These are phyloP conservation scores for Mylabris phalerata DNA, from an alignment of 1,140 invertebrate genomes.

Conservation along the genomic window DNA sequence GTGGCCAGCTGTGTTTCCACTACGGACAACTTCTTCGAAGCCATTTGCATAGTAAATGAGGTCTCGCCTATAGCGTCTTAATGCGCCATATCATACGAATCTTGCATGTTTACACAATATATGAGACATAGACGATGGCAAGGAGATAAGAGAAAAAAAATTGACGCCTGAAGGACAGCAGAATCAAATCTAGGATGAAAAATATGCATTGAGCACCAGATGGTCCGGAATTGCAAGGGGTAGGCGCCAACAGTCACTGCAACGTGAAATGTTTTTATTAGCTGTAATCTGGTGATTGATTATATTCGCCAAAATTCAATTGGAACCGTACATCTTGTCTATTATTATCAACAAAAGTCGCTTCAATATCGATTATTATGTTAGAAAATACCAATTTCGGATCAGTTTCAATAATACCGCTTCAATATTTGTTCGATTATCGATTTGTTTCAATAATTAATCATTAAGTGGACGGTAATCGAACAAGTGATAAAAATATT, in stretches of 20 bases:
- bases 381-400: no score
- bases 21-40: conserved; percentile 28
- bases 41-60: conserved; percentile 35
- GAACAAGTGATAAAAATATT: no score
- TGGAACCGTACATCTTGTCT: not conserved
- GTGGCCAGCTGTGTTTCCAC: conserved; percentile 25
- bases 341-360: no score
- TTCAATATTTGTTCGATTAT: no score
- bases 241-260: conserved; percentile 32
- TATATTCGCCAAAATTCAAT: conserved; percentile 32
- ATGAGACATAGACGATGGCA: not conserved
- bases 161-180: not conserved
- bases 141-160: not conserved
- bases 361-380: no score
- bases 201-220: conserved; percentile 36
- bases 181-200: conserved; percentile 33
- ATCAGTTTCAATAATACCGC: no score
- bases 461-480: no score
- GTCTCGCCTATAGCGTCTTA: conserved; percentile 19
- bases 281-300: conserved; percentile 42
- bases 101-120: not conserved
- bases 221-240: conserved; percentile 35
- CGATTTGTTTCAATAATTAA: no score
- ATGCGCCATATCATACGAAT: no score
- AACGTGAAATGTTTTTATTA: conserved; percentile 43